Conservation (phyloP, 2,113 vertebrate genomes). For the Upupa epops region DNA sequence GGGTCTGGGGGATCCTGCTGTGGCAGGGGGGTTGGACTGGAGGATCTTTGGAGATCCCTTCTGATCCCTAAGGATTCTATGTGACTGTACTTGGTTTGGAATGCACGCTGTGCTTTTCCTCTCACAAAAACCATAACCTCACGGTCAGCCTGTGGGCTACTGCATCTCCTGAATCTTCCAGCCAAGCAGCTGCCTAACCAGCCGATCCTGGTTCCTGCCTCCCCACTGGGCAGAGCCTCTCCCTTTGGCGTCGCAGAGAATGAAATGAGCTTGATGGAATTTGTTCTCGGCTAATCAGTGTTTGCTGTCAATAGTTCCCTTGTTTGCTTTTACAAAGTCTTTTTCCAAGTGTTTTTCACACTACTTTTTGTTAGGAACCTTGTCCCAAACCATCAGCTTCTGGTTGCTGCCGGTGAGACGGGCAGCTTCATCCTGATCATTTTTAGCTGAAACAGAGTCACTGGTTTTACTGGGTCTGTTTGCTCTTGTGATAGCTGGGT, state of each 20-base stretch:
- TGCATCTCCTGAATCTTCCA: neutral
- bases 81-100: neutral
- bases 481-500: neutral
- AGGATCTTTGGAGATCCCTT: no score
- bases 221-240: neutral
- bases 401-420: neutral
- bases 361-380: neutral
- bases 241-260: neutral
- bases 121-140: neutral
- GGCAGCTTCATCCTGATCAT: neutral
- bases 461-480: neutral
- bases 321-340: neutral
- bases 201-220: neutral
- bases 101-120: neutral
- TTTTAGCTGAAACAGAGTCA: neutral
- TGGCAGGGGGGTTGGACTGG: no score
- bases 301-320: neutral
- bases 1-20: no score
- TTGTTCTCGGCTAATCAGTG: neutral
- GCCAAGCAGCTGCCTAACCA: neutral
- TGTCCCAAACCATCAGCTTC: neutral
- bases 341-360: neutral
- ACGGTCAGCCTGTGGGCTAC: neutral
- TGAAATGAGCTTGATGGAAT: neutral
- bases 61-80: no score